Evolutionary conservation across 2,888 invertebrate genomes (phyloP), one percentile per base, ranked within the genome.

Genomic region (Sycophila texana): DNA sequence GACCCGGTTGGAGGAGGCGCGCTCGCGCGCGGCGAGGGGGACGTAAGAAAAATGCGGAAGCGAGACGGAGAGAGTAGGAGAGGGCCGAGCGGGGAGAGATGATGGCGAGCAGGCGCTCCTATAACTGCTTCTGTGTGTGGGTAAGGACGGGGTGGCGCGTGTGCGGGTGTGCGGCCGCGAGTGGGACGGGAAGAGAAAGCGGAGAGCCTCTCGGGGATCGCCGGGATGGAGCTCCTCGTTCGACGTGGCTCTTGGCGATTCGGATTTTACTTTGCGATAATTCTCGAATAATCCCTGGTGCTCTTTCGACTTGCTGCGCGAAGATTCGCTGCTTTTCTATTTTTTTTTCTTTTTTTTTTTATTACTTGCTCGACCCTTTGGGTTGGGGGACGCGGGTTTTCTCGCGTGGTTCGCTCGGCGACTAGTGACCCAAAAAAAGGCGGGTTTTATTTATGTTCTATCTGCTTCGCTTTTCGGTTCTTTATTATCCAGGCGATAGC

Each of bases 21-120:
- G 51, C 30, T 30, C n/a, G n/a, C n/a, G n/a, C 53, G 53, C 51
- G 82, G 76, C 53, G 80, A 85, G 85, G 85, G 84, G 83, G 78
- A 87, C 65, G 85, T 88, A 87, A 87, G 88, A 88, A 88, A 87
- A 87, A 87, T 87, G 83, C 84, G 70, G 57, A 77, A 83, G 75
- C 60, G 83, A 80, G 83, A 83, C 66, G 81, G 73, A 80, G 75
- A 66, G 49, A 39, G 30, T 72, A 53, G 60, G 67, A 74, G 60
- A 67, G 74, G 14, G 14, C 30, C 55, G 60, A 51, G 67, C 18
- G 70, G 68, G 77, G 77, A 73, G 70, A 65, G 81, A 79, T 65
- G 79, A 77, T 74, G 68, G 68, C 57, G n/a, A 30, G 14, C 51
- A 14, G 53, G 16, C n/a, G 53, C 14, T 14, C 14, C 53, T 39